These are phyloP conservation scores for Listronotus bonariensis DNA, from an alignment of 1,140 invertebrate species.

Conservation along the genomic window DNA sequence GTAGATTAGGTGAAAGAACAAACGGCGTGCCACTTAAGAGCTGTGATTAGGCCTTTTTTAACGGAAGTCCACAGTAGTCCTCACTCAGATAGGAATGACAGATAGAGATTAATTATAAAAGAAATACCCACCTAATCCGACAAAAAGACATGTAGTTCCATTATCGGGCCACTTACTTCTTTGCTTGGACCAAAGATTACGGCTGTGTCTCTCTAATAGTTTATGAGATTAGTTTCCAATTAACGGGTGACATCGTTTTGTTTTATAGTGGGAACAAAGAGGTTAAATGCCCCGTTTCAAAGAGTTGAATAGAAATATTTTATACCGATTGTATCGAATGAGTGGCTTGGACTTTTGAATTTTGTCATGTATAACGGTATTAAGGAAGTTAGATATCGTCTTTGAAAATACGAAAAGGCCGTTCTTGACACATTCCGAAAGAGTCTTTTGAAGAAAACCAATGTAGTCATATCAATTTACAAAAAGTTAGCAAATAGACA, in stretches of 20 bases:
- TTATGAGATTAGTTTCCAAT: conserved; percentile 32
- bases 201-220: conserved; percentile 25
- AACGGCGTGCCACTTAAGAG: conserved; percentile 32
- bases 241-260: conserved; percentile 32
- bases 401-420: no score
- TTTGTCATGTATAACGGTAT: no score
- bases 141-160: conserved; percentile 32
- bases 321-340: no score
- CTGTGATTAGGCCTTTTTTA: conserved; percentile 34
- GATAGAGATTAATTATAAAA: conserved; percentile 38
- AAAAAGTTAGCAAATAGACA: no score
- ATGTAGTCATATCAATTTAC: no score
- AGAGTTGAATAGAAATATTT: no score
- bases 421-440: no score
- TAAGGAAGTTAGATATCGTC: no score
- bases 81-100: conserved; percentile 30
- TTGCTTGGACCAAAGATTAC: conserved; percentile 19
- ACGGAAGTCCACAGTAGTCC: conserved; percentile 36
- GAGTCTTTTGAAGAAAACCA: no score
- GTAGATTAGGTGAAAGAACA: conserved; percentile 31
- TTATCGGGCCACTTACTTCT: conserved; percentile 26
- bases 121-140: conserved; percentile 34
- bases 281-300: no score
- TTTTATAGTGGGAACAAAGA: conserved; percentile 26
- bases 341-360: no score